Conservation (phyloP, 2,888 invertebrate species). For the Megastigmus dorsalis region DNA sequence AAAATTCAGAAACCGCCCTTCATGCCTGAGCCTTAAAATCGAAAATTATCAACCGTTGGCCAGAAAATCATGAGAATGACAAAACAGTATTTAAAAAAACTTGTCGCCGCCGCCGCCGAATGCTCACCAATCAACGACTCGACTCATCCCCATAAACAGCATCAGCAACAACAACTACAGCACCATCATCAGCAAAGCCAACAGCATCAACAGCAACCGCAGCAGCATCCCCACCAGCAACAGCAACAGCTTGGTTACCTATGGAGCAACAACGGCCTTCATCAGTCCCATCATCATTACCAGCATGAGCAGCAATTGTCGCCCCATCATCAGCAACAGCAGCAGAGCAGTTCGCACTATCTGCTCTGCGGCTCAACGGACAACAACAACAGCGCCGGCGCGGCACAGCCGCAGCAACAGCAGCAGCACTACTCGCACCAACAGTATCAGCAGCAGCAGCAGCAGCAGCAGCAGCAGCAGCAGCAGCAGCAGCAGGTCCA, state of each 20-base stretch:
- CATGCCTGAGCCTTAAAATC: too few species aligned
- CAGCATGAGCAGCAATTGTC: constrained; percentile 53
- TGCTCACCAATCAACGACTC: constrained; percentile 56
- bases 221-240: constrained; percentile 54
- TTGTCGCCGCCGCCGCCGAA: constrained; percentile 57
- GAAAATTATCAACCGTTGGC: too few species aligned
- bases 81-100: too few species aligned
- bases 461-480: constrained; percentile 53
- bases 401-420: constrained; percentile 3
- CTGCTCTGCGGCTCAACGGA: constrained; percentile 6
- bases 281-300: constrained; percentile 52
- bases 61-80: too few species aligned
- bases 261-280: constrained; percentile 41
- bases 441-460: constrained; percentile 53
- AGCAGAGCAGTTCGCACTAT: constrained; percentile 20
- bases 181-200: constrained; percentile 55
- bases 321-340: constrained; percentile 44
- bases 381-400: constrained; percentile 12
- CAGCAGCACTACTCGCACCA: too few species aligned
- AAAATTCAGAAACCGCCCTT: too few species aligned
- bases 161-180: constrained; percentile 33
- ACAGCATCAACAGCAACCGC: constrained; percentile 52
- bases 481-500: constrained; percentile 64
- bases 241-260: constrained; percentile 56
- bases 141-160: constrained; percentile 51